Percentiles rank a stretch among this genome's conserved stretches.
These are phyloP conservation scores for Emmelina monodactyla DNA, from an alignment of 2,888 invertebrate species.

Conservation along the genomic window DNA sequence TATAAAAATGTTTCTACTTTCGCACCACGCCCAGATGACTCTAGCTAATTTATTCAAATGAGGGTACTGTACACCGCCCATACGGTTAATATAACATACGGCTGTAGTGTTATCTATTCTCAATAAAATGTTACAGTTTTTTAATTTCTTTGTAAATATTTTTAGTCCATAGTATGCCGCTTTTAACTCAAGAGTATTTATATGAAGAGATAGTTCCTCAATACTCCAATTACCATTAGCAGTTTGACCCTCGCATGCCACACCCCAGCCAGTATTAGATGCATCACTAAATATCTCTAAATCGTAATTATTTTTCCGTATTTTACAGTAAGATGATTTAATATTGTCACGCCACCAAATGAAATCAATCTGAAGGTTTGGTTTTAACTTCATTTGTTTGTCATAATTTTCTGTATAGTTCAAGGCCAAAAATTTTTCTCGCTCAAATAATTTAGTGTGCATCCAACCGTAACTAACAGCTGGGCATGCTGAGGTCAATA, in stretches of 20 bases:
- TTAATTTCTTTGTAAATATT: background rate
- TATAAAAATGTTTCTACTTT: background rate
- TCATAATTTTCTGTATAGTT: no score
- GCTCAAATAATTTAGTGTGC: no score
- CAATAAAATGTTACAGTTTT: background rate
- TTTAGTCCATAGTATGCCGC: background rate
- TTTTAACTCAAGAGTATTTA: background rate
- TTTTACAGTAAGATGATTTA: background rate
- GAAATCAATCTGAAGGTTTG: background rate
- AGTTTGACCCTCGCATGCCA: background rate
- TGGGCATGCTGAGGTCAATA: no score
- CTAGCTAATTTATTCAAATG: background rate
- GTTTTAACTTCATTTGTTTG: no score
- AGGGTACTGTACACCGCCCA: background rate
- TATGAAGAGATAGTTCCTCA: background rate
- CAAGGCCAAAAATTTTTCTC: no score
- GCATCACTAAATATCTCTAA: background rate
- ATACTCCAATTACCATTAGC: background rate
- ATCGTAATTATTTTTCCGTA: background rate
- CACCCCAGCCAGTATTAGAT: background rate
- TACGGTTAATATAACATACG: background rate
- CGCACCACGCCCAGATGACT: background rate
- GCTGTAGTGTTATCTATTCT: conserved; percentile 1
- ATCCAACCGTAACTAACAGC: no score
- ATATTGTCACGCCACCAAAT: background rate